A percentile compares a stretch with the other conserved stretches of the same genome.
Conservation (phyloP, 2,113 vertebrate species). For the Cyrtonyx montezumae region DNA sequence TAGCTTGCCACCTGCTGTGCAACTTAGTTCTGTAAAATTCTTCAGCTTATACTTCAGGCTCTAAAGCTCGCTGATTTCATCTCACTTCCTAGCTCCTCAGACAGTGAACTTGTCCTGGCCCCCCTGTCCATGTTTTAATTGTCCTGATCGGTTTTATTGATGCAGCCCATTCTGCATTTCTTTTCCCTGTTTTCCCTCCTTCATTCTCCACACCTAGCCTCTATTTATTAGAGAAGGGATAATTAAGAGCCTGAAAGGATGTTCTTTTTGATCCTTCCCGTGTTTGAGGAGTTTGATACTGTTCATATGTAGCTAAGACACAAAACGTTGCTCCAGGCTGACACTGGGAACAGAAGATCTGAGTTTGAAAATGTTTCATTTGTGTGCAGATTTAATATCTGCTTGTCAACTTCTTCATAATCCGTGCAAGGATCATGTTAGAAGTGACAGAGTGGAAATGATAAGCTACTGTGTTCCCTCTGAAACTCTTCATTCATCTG, state of each 20-base stretch:
- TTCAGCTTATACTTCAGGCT: background rate
- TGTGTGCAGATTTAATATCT: background rate
- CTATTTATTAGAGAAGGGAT: background rate
- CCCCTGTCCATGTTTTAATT: background rate
- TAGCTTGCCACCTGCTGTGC: background rate
- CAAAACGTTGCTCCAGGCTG: constrained; percentile 37
- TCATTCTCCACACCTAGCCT: background rate
- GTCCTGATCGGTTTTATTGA: background rate
- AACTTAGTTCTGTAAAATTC: background rate
- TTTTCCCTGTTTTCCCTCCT: background rate
- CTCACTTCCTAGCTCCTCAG: background rate
- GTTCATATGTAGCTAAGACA: background rate
- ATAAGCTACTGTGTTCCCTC: background rate
- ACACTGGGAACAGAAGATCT: constrained; percentile 12
- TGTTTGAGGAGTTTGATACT: background rate
- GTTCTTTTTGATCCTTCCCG: background rate
- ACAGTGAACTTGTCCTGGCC: background rate
- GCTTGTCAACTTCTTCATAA: background rate
- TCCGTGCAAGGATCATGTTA: background rate
- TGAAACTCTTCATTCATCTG: background rate
- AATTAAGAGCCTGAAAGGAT: background rate
- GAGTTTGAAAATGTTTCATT: background rate
- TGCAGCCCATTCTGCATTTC: background rate
- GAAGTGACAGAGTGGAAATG: background rate
- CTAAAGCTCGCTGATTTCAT: background rate